phyloP scores from a whole-genome alignment of 2,113 vertebrate species.

The Semnornis frantzii region DNA sequence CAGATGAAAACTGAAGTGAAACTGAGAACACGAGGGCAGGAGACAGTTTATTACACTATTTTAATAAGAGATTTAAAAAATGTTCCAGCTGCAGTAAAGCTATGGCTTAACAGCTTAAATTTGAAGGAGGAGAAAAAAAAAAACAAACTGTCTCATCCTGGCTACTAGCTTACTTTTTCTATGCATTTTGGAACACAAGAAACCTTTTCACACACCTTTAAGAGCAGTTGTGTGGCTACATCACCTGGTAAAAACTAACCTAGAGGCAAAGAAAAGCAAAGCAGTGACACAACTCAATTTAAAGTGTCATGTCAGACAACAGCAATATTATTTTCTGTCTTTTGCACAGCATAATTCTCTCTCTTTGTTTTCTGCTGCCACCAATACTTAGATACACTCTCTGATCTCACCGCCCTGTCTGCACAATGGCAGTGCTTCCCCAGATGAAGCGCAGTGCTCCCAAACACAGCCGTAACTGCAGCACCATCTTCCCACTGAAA shows the following conservation, averaged over 20 bases:
- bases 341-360: background rate
- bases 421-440: fast-evolving
- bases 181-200: background rate
- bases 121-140: background rate
- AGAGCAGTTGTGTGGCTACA: background rate
- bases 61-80: background rate
- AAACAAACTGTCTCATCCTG: background rate
- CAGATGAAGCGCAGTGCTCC: background rate
- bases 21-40: background rate
- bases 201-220: background rate
- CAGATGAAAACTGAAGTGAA: background rate
- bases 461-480: background rate
- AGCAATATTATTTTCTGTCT: background rate
- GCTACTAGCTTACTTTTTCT: background rate
- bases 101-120: background rate
- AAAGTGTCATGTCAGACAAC: background rate
- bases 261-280: background rate
- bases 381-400: background rate
- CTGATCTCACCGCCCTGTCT: background rate
- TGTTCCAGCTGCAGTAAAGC: background rate
- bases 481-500: background rate
- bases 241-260: background rate
- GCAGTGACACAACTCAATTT: background rate
- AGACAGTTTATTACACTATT: background rate
- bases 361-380: background rate